phyloP scores from a whole-genome alignment of 2,113 vertebrate species.

The Lasiurus cinereus region DNA sequence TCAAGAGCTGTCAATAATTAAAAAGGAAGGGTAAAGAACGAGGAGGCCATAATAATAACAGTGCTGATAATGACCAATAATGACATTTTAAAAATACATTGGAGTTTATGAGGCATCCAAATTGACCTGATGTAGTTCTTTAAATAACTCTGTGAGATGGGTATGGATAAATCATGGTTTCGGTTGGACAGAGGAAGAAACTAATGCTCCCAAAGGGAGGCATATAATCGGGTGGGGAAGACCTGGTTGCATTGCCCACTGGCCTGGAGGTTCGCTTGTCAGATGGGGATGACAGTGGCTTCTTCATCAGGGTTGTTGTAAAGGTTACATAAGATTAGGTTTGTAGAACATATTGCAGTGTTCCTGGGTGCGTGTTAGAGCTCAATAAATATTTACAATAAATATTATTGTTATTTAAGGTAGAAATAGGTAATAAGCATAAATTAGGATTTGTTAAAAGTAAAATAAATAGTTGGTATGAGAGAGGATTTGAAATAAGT shows the following conservation, averaged over 20 bases:
- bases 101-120: not conserved
- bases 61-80: not conserved
- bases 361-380: not conserved
- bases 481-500: not conserved
- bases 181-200: not conserved
- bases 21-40: not conserved
- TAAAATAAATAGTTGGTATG: not conserved
- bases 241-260: not conserved
- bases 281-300: fast-evolving
- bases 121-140: not conserved
- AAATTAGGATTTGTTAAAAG: not conserved
- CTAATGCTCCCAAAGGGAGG: not conserved
- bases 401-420: not conserved
- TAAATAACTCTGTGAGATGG: not conserved
- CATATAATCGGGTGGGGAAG: too few species aligned
- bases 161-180: not conserved
- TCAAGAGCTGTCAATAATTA: not conserved
- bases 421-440: not conserved
- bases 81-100: not conserved
- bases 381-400: not conserved
- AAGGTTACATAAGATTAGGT: not conserved
- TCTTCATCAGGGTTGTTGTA: not conserved
- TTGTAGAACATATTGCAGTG: not conserved
- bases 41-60: not conserved
- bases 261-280: not conserved